These are phyloP conservation scores for Nephrotoma appendiculata DNA, from an alignment of 2,888 invertebrate genomes.

Conservation along the genomic window DNA sequence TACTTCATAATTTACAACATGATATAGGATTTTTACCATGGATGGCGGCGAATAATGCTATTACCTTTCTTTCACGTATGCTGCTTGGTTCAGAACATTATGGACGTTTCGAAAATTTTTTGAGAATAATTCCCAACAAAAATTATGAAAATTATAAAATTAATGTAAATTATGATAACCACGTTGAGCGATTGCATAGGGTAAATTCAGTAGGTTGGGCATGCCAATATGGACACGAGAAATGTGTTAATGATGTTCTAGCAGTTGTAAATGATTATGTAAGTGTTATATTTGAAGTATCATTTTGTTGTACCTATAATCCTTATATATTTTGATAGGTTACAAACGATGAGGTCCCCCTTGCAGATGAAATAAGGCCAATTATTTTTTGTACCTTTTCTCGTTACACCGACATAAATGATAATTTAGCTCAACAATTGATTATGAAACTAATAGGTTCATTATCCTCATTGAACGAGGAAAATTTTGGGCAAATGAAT, in stretches of 20 bases:
- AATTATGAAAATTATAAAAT: neutral
- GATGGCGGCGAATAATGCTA: conserved; percentile 21
- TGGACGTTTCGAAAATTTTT: neutral
- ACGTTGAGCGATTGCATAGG: neutral
- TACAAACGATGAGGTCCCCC: neutral
- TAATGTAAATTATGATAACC: neutral
- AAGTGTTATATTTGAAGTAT: neutral
- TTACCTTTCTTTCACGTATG: neutral
- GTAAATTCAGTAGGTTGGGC: neutral
- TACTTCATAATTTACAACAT: conserved; percentile 41
- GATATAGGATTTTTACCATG: conserved; percentile 53
- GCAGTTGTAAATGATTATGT: neutral
- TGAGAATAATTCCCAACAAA: neutral
- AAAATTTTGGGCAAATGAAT: neutral
- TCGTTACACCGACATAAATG: neutral
- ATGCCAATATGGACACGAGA: neutral
- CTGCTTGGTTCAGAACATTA: neutral
- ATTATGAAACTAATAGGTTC: neutral
- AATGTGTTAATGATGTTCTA: neutral
- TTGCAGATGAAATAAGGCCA: neutral
- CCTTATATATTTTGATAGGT: neutral
- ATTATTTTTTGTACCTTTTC: neutral
- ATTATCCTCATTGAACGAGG: neutral
- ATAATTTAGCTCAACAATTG: neutral
- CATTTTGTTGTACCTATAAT: neutral